phyloP scores from a whole-genome alignment of 2,113 vertebrate genomes.

The Tragulus kanchil region DNA sequence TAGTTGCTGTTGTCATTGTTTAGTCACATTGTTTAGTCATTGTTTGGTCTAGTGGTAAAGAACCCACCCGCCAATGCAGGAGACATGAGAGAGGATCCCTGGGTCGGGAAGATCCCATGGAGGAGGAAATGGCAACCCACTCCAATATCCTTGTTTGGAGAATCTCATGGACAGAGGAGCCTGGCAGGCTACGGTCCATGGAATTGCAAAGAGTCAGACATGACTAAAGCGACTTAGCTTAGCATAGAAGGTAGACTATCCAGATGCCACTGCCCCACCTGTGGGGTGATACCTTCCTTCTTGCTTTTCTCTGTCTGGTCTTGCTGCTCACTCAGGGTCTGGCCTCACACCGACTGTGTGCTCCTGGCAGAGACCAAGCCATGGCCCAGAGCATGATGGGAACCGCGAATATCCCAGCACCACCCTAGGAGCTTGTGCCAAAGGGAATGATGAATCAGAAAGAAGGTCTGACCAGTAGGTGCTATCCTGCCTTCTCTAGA shows the following conservation, averaged over 20 bases:
- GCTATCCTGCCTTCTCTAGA: background rate
- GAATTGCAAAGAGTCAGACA: background rate
- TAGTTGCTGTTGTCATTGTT: background rate
- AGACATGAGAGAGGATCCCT: background rate
- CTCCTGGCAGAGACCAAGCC: background rate
- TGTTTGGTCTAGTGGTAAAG: background rate
- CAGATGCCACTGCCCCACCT: no score
- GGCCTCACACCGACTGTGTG: background rate
- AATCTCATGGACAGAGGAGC: background rate
- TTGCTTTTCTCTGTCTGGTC: background rate
- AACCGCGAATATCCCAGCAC: background rate
- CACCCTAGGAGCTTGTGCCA: background rate
- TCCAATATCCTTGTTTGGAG: background rate
- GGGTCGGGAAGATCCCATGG: background rate
- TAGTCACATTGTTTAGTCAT: no score
- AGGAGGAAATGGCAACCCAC: background rate
- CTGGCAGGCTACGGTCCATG: background rate
- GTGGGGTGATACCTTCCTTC: background rate
- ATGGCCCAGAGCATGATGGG: background rate
- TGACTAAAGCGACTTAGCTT: background rate
- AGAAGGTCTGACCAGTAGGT: background rate
- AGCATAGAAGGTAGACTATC: background rate
- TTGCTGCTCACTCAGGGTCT: background rate
- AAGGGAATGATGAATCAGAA: background rate
- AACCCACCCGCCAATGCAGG: background rate